Evolutionary conservation across 2,113 vertebrate species (phyloP).

Genomic region (Platycercus adscitus): DNA sequence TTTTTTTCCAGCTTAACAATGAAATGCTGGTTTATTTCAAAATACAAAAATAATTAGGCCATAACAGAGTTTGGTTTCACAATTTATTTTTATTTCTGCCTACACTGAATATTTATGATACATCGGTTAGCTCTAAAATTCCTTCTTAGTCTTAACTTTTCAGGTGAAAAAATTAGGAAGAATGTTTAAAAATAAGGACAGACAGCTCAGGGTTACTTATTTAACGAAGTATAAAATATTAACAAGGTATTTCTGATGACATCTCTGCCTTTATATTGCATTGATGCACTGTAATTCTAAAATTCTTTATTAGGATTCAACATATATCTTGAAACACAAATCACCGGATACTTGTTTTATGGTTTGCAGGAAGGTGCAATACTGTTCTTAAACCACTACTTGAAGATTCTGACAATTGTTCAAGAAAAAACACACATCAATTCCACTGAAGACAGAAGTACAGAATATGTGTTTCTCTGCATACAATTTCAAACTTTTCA

Average conservation of each 20-base stretch:
- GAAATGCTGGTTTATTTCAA: neutral
- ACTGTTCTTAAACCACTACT: neutral
- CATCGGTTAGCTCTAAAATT: neutral
- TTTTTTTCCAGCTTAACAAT: neutral
- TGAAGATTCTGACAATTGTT: neutral
- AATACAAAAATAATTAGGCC: neutral
- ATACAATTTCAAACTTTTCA: neutral
- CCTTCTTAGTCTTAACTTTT: neutral
- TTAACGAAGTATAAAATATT: neutral
- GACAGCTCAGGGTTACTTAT: neutral
- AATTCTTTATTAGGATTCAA: neutral
- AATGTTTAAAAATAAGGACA: neutral
- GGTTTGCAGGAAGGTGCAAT: neutral
- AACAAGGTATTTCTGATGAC: neutral
- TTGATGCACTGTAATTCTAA: neutral
- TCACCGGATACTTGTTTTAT: neutral
- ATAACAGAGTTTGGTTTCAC: accelerated
- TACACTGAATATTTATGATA: neutral
- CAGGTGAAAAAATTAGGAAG: neutral
- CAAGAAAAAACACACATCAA: neutral
- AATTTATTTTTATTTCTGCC: neutral
- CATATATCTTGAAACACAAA: neutral
- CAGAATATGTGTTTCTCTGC: neutral
- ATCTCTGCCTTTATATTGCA: neutral
- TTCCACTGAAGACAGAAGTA: neutral